Percentiles rank a stretch among this genome's conserved stretches.
These are phyloP conservation scores for Drosophila asahinai DNA, from an alignment of 1,140 invertebrate genomes.

Conservation along the genomic window DNA sequence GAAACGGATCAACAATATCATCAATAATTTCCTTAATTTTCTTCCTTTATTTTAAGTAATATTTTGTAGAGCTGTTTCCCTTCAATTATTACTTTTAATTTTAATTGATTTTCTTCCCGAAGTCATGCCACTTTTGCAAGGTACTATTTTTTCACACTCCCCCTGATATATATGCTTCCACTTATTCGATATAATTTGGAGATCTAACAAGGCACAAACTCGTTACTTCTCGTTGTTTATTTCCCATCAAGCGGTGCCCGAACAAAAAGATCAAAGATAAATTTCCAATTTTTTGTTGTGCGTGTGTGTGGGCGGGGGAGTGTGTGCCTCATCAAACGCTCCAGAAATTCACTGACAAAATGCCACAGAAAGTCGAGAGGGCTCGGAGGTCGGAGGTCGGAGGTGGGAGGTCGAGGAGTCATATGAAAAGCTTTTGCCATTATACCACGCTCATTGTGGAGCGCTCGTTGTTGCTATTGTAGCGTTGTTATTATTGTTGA, in stretches of 20 bases:
- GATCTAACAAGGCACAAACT: constrained; percentile 40
- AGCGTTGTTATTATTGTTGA: constrained; percentile 74
- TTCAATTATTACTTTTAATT: background rate
- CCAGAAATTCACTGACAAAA: constrained; percentile 68
- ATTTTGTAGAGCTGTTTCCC: too few species aligned
- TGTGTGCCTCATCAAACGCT: constrained; percentile 71
- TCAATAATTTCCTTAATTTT: background rate
- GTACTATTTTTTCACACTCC: constrained; percentile 2
- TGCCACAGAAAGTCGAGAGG: constrained; percentile 28
- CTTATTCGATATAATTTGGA: constrained; percentile 30
- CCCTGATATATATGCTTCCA: background rate
- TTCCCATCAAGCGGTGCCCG: constrained; percentile 55
- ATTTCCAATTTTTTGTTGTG: constrained; percentile 73
- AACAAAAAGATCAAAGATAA: constrained; percentile 82
- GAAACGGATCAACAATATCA: too few species aligned
- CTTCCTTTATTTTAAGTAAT: too few species aligned
- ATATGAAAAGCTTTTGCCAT: constrained; percentile 77
- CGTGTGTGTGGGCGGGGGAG: background rate
- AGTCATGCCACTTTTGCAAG: background rate
- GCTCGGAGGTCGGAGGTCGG: too few species aligned
- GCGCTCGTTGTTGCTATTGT: constrained; percentile 48
- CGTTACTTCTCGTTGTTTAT: constrained; percentile 60
- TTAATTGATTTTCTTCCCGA: constrained; percentile 18
- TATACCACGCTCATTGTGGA: constrained; percentile 68
- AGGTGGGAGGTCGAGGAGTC: constrained; percentile 19